phyloP scores from a whole-genome alignment of 2,113 vertebrate species.

The Penelope pileata region DNA sequence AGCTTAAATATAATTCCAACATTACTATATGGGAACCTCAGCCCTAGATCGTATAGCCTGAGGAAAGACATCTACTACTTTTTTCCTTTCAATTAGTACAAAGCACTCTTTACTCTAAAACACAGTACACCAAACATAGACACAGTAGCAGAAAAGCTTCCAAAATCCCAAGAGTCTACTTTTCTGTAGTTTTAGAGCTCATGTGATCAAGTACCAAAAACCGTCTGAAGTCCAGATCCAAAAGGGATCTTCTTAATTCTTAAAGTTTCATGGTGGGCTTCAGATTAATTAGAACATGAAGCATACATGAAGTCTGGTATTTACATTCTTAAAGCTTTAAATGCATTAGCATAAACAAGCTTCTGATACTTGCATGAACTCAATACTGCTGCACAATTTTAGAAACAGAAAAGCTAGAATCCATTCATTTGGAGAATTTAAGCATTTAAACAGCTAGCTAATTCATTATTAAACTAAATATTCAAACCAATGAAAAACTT shows the following conservation, averaged over 20 bases:
- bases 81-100: not conserved
- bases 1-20: not conserved
- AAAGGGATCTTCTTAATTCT: not conserved
- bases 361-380: not conserved
- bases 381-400: not conserved
- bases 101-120: not conserved
- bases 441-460: not conserved
- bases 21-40: not conserved
- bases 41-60: not conserved
- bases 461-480: not conserved
- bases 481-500: slow-evolving; percentile 1
- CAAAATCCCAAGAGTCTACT: not conserved
- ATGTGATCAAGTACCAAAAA: not conserved
- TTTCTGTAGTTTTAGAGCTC: not conserved
- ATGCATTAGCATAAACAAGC: not conserved
- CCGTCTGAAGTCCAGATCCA: not conserved
- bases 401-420: slow-evolving; percentile 10
- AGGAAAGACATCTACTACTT: not conserved
- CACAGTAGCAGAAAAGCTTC: not conserved
- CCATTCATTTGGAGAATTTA: not conserved
- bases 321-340: not conserved
- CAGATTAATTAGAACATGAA: not conserved
- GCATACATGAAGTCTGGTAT: not conserved
- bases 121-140: not conserved
- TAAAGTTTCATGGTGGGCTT: not conserved